Percentiles rank a stretch among this genome's conserved stretches.
These are phyloP conservation scores for Palaemon carinicauda DNA, from an alignment of 1,140 invertebrate genomes.

Conservation along the genomic window DNA sequence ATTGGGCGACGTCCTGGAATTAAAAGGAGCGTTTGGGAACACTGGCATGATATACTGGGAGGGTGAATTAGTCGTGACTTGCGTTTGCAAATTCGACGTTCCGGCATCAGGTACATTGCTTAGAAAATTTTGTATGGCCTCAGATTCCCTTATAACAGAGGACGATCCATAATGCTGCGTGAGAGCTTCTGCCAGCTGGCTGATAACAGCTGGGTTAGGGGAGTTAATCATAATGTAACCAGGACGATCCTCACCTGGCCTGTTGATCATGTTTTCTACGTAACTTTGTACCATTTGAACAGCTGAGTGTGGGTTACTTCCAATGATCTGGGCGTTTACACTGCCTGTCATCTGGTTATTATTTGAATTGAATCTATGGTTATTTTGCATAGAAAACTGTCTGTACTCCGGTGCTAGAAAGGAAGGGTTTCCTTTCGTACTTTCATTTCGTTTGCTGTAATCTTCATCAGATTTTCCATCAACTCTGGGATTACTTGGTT, in stretches of 20 bases:
- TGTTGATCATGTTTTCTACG: conserved; percentile 4
- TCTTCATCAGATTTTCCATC: too few relatives aligned
- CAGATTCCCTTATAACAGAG: not conserved
- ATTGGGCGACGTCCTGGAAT: not conserved
- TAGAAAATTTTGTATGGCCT: not conserved
- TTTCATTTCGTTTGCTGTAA: too few relatives aligned
- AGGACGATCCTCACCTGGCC: not conserved
- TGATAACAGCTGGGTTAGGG: not conserved
- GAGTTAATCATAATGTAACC: conserved; percentile 27
- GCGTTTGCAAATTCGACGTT: too few relatives aligned
- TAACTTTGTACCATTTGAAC: conserved; percentile 26
- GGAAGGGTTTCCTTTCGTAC: too few relatives aligned
- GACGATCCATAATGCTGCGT: conserved; percentile 13
- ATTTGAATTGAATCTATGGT: not conserved
- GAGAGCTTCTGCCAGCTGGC: not conserved
- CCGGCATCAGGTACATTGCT: not conserved
- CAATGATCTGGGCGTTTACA: not conserved
- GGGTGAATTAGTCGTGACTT: not conserved
- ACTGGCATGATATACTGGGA: not conserved
- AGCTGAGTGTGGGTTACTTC: not conserved
- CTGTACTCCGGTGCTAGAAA: too few relatives aligned
- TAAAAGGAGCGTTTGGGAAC: not conserved
- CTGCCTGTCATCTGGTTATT: not conserved
- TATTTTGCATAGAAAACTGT: not conserved
- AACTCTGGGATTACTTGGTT: too few relatives aligned